Evolutionary conservation across 1,140 invertebrate species (phyloP), one percentile per base, ranked within the genome.

Genomic region (Thaumatotibia leucotreta): DNA sequence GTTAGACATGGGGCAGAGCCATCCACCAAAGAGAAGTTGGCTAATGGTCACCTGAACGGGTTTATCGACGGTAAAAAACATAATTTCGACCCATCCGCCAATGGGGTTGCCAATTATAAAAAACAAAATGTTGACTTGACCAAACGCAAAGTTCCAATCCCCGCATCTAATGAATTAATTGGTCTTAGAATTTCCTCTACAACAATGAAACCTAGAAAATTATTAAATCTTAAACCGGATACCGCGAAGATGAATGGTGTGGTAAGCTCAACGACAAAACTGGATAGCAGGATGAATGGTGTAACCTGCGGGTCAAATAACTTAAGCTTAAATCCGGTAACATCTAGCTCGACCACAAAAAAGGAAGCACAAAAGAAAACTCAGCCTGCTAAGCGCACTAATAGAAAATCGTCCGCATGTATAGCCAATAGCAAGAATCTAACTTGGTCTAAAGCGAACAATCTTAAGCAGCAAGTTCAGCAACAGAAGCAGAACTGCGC

Each of bases 361-460:
- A 87, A 84, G 64, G 86, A 91, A 67, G 31, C 75, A 4, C 52
- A 64, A 4, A 87, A 82, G 74, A 89, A 83, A 63, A 74, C 76
- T 61, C 75, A 76, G 22, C 67, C 77, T 20, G 33, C 74, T 14
- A 91, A 88, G 74, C 82, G 83, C 67, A 88, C 83, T 4, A 91
- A 91, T 65, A 80, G 88, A 8, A 91, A 88, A 72, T 91, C 88
- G 61, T 91, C 88, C 10, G 86, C 86, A 20, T 91, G 88, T 68
- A 91, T 89, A 50, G 88, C 88, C 23, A 91, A 91, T 64, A 91
- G 84, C 73, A 91, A 91, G 76, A 91, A 91, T 24, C 74, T 91
- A n/a, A 85, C 86, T 1, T 91, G 88, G 88, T 91, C 88, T 17
- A 91, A 88, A 75, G 88, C 84, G 32, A 91, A 88, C 63, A 91